Evolutionary conservation across 2,113 vertebrate species (phyloP), one percentile per base, ranked within the genome.

Genomic region (Stercorarius parasiticus): DNA sequence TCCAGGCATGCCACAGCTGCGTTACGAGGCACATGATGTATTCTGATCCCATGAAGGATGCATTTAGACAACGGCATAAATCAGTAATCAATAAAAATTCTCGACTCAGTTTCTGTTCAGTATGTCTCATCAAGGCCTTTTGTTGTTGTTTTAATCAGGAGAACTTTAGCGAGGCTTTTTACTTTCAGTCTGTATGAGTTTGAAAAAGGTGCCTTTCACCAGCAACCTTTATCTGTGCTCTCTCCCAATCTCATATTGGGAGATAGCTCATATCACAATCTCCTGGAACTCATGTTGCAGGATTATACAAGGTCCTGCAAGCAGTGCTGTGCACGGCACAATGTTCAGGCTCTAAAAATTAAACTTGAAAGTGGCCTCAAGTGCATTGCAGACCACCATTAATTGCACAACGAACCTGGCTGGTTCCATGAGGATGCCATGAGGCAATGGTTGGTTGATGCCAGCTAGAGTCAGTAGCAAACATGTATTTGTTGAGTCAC

Each of bases 21-120:
- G 1, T 42, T 65, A n/a, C 0, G 0, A 59, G 49, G 52, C 23
- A 25, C 10, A 2, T 13, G 62, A 55, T 15, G 11, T 36, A 36
- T 71, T 66, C 45, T 21, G 56, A 50, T 52, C 42, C 90, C 53
- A 26, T 22, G 42, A 90, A 73, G n/a, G 10, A 9, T 20, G 32
- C 64, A 21, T 86, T 61, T 66, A 71, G 58, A 52, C 53, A 76
- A 10, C 25, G 65, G 45, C 1, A 2, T 84, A 50, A 66, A 61
- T 34, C 73, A 49, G 61, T 27, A 52, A 69, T 47, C 30, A 36
- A 40, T 73, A 82, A 43, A 50, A 87, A 45, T 38, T 88, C 69
- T 11, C 49, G 45, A 17, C 43, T 30, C n/a, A 11, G 29, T 26
- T 86, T 67, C 65, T 78, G 15, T 61, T 67, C 58, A 32, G 29